phyloP scores from a whole-genome alignment of 2,113 vertebrate genomes.

The Ardeotis arabs region DNA sequence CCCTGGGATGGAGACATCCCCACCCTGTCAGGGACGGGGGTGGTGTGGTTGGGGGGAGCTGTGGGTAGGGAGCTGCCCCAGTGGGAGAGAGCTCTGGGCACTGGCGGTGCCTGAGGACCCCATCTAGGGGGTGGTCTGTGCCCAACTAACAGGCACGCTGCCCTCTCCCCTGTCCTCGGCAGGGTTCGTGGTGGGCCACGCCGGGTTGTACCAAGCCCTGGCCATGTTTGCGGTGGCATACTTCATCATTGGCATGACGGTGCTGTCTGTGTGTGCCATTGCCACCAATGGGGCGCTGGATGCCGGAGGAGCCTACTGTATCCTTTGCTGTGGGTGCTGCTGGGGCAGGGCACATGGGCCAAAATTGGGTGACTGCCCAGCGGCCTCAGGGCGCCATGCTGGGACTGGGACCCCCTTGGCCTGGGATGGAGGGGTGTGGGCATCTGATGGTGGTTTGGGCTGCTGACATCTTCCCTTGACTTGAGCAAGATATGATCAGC shows the following conservation, averaged over 20 bases:
- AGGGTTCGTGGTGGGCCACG: slow-evolving; percentile 91
- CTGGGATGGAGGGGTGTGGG: not conserved
- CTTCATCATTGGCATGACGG: slow-evolving; percentile 91
- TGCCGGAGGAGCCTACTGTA: slow-evolving; percentile 93
- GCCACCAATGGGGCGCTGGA: slow-evolving; percentile 92
- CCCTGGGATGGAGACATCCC: not conserved
- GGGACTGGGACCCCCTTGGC: not conserved
- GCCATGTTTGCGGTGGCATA: slow-evolving; percentile 88
- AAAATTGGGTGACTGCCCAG: not conserved
- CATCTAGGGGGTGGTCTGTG: not conserved
- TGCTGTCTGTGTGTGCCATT: slow-evolving; percentile 90
- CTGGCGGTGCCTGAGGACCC: not conserved
- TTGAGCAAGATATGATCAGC: slow-evolving; percentile 87
- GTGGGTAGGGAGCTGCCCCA: not conserved
- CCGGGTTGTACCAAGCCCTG: slow-evolving; percentile 86
- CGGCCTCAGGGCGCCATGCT: accelerated
- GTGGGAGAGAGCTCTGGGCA: not conserved
- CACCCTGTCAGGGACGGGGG: not conserved
- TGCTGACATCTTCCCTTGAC: slow-evolving; percentile 66
- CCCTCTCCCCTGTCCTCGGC: not conserved
- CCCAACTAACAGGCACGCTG: not conserved
- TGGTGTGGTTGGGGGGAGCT: not conserved
- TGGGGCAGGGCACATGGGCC: not conserved
- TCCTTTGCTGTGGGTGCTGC: slow-evolving; percentile 69
- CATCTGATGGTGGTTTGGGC: not conserved